A percentile compares a stretch with the other conserved stretches of the same genome.
These are phyloP conservation scores for Periplaneta americana DNA, from an alignment of 1,140 invertebrate species.

Conservation along the genomic window DNA sequence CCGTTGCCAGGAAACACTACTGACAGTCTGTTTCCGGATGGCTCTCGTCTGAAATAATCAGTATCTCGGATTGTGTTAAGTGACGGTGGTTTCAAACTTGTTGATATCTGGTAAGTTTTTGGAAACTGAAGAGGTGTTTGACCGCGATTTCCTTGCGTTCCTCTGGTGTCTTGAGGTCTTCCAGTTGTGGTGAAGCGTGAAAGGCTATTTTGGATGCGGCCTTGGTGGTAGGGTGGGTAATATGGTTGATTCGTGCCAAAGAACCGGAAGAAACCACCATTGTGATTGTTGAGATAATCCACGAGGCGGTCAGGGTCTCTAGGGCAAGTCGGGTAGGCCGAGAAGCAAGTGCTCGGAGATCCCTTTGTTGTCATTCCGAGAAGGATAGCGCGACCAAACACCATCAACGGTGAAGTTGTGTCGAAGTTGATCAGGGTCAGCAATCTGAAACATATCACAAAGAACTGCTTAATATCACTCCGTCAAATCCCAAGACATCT, in stretches of 20 bases:
- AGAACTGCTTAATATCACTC: no score
- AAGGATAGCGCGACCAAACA: slow-evolving; percentile 64
- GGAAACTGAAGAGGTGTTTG: background rate
- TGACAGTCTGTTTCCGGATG: background rate
- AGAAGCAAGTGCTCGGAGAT: slow-evolving; percentile 50
- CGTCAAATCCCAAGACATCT: no score
- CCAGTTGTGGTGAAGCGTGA: background rate
- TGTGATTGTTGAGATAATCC: slow-evolving; percentile 78
- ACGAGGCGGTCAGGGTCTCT: slow-evolving; percentile 62
- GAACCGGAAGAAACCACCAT: slow-evolving; percentile 76
- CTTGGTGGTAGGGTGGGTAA: background rate
- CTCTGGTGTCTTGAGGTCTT: background rate
- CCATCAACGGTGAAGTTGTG: slow-evolving; percentile 52
- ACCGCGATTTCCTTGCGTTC: background rate
- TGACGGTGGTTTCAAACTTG: background rate
- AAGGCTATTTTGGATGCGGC: background rate
- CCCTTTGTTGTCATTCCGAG: slow-evolving; percentile 60
- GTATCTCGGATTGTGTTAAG: background rate
- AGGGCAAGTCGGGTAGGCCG: slow-evolving; percentile 66
- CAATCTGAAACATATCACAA: slow-evolving; percentile 36
- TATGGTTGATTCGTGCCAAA: slow-evolving; percentile 42
- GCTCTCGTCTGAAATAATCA: no score
- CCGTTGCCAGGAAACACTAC: background rate
- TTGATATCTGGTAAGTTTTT: background rate
- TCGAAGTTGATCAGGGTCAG: slow-evolving; percentile 39